phyloP scores from a whole-genome alignment of 2,888 invertebrate species.

The Mesorhabditis belari region DNA sequence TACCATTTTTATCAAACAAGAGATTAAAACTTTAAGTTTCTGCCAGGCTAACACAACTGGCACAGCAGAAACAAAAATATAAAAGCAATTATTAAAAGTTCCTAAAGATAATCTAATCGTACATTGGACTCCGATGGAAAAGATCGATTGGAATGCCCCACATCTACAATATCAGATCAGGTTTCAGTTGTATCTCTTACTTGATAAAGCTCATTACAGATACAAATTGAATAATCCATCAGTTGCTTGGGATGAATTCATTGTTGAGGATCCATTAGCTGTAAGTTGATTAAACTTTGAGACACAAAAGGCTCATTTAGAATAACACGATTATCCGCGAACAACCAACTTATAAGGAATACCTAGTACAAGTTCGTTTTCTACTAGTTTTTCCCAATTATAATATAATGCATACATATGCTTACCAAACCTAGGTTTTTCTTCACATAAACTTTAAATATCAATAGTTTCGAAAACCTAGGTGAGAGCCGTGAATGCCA shows the following conservation, averaged over 20 bases:
- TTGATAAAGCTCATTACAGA: conserved; percentile 13
- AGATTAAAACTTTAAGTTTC: too few relatives aligned
- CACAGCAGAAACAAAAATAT: too few relatives aligned
- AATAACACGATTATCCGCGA: conserved; percentile 68
- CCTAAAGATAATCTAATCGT: conserved; percentile 84
- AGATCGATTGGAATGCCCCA: conserved; percentile 91
- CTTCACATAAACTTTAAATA: too few relatives aligned
- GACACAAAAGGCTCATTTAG: conserved; percentile 25
- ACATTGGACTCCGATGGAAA: conserved; percentile 89
- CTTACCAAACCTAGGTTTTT: too few relatives aligned
- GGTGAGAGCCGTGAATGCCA: conserved; percentile 45
- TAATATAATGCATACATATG: too few relatives aligned
- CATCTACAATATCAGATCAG: conserved; percentile 71
- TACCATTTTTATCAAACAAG: too few relatives aligned
- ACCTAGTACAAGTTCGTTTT: conserved; percentile 70
- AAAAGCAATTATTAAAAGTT: too few relatives aligned
- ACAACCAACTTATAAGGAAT: conserved; percentile 82
- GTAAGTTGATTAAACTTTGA: conserved; percentile 16
- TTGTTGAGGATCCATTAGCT: conserved; percentile 47
- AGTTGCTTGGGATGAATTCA: conserved; percentile 46
- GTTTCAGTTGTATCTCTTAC: conserved; percentile 6
- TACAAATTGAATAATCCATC: conserved; percentile 40
- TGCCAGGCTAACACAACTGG: too few relatives aligned
- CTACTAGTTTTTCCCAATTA: too few relatives aligned
- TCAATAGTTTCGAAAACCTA: too few relatives aligned